A percentile compares a stretch with the other conserved stretches of the same genome.
These are phyloP conservation scores for Cossypha dichroa DNA, from an alignment of 2,797 vertebrate species.

Conservation along the genomic window DNA sequence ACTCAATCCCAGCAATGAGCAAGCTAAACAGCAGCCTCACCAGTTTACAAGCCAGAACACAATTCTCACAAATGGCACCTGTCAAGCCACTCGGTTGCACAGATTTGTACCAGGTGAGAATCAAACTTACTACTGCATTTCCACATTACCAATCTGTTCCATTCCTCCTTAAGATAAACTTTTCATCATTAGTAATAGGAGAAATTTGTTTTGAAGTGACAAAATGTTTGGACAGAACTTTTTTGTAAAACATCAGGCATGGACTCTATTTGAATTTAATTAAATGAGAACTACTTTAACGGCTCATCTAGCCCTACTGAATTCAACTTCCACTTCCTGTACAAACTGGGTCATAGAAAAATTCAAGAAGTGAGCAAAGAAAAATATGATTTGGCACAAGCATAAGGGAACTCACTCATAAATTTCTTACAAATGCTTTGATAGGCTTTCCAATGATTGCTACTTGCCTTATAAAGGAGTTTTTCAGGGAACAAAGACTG, in stretches of 20 bases:
- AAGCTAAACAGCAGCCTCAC: neutral
- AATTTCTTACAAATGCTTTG: constrained; percentile 3
- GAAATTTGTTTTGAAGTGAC: neutral
- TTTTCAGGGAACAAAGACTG: neutral
- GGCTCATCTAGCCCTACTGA: neutral
- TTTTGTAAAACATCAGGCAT: neutral
- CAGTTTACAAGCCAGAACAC: constrained; percentile 22
- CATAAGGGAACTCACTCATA: neutral
- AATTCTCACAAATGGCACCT: neutral
- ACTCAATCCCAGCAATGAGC: neutral
- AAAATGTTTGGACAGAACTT: neutral
- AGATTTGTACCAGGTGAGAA: neutral
- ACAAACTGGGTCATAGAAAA: neutral
- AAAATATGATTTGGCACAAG: neutral
- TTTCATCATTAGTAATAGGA: neutral
- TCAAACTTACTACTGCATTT: neutral
- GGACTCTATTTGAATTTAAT: neutral
- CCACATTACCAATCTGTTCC: neutral
- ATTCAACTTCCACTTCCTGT: neutral
- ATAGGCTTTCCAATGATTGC: neutral
- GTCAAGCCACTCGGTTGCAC: neutral
- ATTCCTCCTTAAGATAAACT: neutral
- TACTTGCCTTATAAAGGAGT: neutral
- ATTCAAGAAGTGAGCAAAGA: neutral
- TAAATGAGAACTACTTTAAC: neutral